A percentile compares a stretch with the other conserved stretches of the same genome.
These are phyloP conservation scores for Tachysurus fulvidraco DNA, from an alignment of 2,113 vertebrate genomes.

Conservation along the genomic window DNA sequence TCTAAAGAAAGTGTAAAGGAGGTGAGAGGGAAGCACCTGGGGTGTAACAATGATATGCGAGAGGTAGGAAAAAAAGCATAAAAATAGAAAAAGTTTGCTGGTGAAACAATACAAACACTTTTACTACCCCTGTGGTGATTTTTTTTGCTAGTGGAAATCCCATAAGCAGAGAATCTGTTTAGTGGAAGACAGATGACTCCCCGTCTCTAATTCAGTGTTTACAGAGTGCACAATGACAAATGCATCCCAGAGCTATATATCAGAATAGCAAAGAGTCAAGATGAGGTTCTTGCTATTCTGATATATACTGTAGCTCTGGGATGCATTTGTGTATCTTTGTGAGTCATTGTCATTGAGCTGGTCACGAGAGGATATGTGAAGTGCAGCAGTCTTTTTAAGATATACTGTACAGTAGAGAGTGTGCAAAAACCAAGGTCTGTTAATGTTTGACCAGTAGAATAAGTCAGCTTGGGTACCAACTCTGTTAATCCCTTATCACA, in stretches of 20 bases:
- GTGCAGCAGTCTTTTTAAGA: slow-evolving; percentile 36
- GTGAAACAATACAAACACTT: slow-evolving; percentile 9
- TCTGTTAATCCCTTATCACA: slow-evolving; percentile 73
- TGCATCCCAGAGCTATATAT: slow-evolving; percentile 5
- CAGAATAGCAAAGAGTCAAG: slow-evolving; percentile 12
- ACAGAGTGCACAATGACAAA: slow-evolving; percentile 20
- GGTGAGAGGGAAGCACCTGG: slow-evolving; percentile 47
- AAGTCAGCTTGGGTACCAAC: slow-evolving; percentile 68
- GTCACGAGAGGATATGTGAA: background rate
- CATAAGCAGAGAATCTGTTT: background rate
- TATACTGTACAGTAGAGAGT: slow-evolving; percentile 72
- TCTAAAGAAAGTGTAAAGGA: background rate
- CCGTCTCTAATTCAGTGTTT: slow-evolving; percentile 16
- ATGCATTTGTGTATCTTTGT: slow-evolving; percentile 9
- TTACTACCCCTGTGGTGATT: background rate
- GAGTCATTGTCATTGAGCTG: slow-evolving; percentile 7
- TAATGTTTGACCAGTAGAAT: slow-evolving; percentile 72
- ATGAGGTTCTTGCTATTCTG: slow-evolving; percentile 17
- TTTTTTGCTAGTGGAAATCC: slow-evolving; percentile 11
- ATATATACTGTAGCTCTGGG: slow-evolving; percentile 6
- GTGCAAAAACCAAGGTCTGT: slow-evolving; percentile 67
- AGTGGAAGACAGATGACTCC: background rate
- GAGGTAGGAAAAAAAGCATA: slow-evolving; percentile 5
- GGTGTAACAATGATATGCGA: background rate
- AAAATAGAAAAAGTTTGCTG: slow-evolving; percentile 24